phyloP scores from a whole-genome alignment of 2,888 invertebrate species.

The Drosophila aldrichi region DNA sequence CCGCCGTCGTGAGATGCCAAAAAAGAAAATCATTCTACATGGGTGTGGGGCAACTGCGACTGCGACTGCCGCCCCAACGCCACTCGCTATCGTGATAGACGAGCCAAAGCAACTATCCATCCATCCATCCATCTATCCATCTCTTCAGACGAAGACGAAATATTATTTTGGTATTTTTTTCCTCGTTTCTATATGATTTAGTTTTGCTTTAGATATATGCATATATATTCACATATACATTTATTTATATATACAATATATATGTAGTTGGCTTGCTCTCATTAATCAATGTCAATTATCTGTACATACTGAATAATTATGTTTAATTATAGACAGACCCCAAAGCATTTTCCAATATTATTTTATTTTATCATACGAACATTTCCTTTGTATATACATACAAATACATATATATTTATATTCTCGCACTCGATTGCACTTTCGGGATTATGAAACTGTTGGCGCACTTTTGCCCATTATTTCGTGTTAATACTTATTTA shows the following conservation, averaged over 20 bases:
- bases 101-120: slow-evolving; percentile 22
- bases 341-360: slow-evolving; percentile 77
- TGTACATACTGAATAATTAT: slow-evolving; percentile 82
- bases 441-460: slow-evolving; percentile 41
- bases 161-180: slow-evolving; percentile 71
- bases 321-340: slow-evolving; percentile 78
- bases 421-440: slow-evolving; percentile 32
- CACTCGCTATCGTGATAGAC: slow-evolving; percentile 8
- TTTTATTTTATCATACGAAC: slow-evolving; percentile 43
- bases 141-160: slow-evolving; percentile 60
- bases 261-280: slow-evolving; percentile 67
- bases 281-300: slow-evolving; percentile 84
- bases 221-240: slow-evolving; percentile 11
- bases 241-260: slow-evolving; percentile 5
- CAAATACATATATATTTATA: background rate
- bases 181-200: slow-evolving; percentile 65
- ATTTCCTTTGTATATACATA: slow-evolving; percentile 17
- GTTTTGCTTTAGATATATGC: slow-evolving; percentile 34
- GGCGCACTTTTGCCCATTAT: slow-evolving; percentile 35
- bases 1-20: slow-evolving; percentile 33
- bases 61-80: slow-evolving; percentile 34
- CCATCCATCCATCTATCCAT: slow-evolving; percentile 15
- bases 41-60: background rate
- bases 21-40: slow-evolving; percentile 43
- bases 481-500: slow-evolving; percentile 45